Percentiles rank a stretch among this genome's conserved stretches.
These are phyloP conservation scores for Leucoma salicis DNA, from an alignment of 2,888 invertebrate genomes.

Conservation along the genomic window DNA sequence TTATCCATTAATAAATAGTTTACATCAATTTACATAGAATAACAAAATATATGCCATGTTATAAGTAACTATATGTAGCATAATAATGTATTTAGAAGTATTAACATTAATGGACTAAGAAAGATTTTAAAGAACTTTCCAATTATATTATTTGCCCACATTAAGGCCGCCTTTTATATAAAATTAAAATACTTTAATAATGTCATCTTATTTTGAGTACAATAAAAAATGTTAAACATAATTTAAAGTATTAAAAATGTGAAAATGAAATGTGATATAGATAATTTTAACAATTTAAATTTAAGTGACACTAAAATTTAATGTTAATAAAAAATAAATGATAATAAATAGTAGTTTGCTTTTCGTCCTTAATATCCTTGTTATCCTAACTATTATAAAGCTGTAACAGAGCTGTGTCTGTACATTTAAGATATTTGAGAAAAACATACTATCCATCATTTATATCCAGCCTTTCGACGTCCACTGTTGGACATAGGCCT, in stretches of 20 bases:
- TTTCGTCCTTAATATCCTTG: background rate
- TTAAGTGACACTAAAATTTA: slow-evolving; percentile 18
- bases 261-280: slow-evolving; percentile 36
- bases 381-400: no score
- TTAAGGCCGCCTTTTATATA: background rate
- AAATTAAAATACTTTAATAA: background rate
- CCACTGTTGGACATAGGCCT: no score
- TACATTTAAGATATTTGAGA: no score
- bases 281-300: slow-evolving; percentile 27
- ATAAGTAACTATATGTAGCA: background rate
- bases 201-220: slow-evolving; percentile 17
- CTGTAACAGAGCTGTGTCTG: no score
- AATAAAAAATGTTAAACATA: slow-evolving; percentile 11
- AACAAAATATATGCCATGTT: background rate
- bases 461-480: no score
- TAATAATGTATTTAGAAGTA: background rate
- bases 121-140: no score
- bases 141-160: background rate
- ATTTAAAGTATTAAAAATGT: slow-evolving; percentile 12
- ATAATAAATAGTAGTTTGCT: no score
- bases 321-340: slow-evolving; percentile 2
- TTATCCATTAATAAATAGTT: no score
- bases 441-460: no score
- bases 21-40: no score
- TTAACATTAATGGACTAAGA: background rate